These are phyloP conservation scores for Anthopleura xanthogrammica DNA, from an alignment of 92 coral and sea anemone genomes.

Conservation along the genomic window DNA sequence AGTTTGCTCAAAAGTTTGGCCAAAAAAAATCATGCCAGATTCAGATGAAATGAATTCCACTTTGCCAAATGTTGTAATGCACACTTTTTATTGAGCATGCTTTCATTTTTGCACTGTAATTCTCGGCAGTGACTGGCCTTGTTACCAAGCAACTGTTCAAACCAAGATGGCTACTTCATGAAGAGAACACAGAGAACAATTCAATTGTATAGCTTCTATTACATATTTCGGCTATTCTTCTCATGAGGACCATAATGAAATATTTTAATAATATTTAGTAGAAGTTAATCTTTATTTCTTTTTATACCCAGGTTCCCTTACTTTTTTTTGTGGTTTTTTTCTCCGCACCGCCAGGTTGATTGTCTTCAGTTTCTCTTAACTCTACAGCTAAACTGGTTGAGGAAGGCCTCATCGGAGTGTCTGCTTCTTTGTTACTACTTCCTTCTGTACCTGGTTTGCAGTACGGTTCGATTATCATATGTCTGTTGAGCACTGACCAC, in stretches of 20 bases:
- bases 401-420: constrained; percentile 3
- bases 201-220: too few species aligned
- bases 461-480: constrained; percentile 71
- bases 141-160: not conserved
- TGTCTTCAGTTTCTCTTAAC: constrained; percentile 20
- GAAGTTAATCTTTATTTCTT: not conserved
- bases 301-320: constrained; percentile 46
- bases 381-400: constrained; percentile 32
- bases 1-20: too few species aligned
- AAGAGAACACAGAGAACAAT: not conserved
- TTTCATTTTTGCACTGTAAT: too few species aligned
- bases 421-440: not conserved
- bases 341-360: not conserved
- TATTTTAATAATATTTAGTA: not conserved
- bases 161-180: not conserved
- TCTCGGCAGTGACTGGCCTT: too few species aligned
- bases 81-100: too few species aligned
- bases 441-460: constrained; percentile 16
- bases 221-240: too few species aligned
- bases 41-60: too few species aligned
- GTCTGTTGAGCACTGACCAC: constrained; percentile 86
- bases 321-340: constrained; percentile 11
- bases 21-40: too few species aligned
- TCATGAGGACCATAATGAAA: not conserved
- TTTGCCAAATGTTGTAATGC: too few species aligned